Percentiles rank a stretch among this genome's conserved stretches.
phyloP scores from a whole-genome alignment of 2,797 vertebrate genomes.

The Prunella strophiata region DNA sequence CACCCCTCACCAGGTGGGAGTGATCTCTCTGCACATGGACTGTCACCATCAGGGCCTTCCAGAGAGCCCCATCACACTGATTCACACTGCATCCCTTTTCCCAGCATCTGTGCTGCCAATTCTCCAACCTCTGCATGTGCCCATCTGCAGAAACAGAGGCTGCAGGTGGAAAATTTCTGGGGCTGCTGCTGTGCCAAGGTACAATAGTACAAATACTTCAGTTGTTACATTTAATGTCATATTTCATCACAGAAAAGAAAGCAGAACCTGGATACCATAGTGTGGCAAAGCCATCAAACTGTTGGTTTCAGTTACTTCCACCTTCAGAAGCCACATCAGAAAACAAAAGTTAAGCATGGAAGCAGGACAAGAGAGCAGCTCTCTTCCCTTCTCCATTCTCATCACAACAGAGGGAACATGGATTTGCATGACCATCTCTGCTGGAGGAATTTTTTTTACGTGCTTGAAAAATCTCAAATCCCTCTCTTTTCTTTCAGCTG shows the following conservation, averaged over 20 bases:
- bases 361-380: neutral
- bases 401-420: neutral
- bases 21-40: neutral
- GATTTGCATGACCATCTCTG: neutral
- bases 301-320: neutral
- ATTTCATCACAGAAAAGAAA: neutral
- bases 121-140: neutral
- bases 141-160: neutral
- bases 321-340: neutral
- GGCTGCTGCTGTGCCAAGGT: neutral
- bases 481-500: neutral
- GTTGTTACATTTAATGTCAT: neutral
- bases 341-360: neutral
- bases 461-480: neutral
- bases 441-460: neutral
- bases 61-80: neutral
- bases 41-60: neutral
- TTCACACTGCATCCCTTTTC: neutral
- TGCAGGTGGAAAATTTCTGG: neutral
- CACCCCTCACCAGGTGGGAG: neutral
- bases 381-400: neutral
- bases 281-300: neutral
- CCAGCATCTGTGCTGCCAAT: neutral
- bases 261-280: accelerated
- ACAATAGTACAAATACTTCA: neutral